Evolutionary conservation across 2,797 vertebrate species (phyloP).

Genomic region (Poliocrania exsul): DNA sequence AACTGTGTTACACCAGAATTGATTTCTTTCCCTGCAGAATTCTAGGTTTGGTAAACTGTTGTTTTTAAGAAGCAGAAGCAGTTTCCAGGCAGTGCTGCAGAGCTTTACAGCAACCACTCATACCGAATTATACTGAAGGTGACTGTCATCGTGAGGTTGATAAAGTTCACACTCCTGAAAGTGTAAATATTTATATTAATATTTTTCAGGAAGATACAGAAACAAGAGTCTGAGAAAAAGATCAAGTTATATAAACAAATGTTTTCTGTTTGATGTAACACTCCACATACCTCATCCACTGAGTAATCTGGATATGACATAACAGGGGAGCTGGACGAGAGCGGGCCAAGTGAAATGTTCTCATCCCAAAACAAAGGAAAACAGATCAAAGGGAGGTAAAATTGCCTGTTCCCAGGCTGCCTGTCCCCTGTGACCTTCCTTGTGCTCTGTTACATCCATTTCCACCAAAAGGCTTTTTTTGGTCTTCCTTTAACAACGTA

Average conservation of each 20-base stretch:
- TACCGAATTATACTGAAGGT: neutral
- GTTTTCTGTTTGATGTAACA: neutral
- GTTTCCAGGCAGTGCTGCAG: neutral
- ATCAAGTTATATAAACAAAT: neutral
- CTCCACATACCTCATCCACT: neutral
- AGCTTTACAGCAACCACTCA: neutral
- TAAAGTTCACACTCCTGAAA: neutral
- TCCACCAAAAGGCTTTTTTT: neutral
- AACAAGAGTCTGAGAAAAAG: slow-evolving; percentile 8
- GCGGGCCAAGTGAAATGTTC: neutral
- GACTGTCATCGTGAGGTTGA: neutral
- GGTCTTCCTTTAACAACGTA: neutral
- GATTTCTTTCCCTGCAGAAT: neutral
- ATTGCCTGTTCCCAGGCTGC: slow-evolving; percentile 27
- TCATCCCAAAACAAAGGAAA: slow-evolving; percentile 31
- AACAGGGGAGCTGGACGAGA: neutral
- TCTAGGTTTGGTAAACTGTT: neutral
- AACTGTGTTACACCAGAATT: neutral
- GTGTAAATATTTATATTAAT: neutral
- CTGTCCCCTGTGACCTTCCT: neutral
- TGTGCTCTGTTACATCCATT: neutral
- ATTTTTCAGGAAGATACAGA: neutral
- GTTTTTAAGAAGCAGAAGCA: neutral
- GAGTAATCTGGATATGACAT: slow-evolving; percentile 29
- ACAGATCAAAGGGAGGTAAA: neutral